phyloP scores from a whole-genome alignment of 2,113 vertebrate species.

The Pagrus major region DNA sequence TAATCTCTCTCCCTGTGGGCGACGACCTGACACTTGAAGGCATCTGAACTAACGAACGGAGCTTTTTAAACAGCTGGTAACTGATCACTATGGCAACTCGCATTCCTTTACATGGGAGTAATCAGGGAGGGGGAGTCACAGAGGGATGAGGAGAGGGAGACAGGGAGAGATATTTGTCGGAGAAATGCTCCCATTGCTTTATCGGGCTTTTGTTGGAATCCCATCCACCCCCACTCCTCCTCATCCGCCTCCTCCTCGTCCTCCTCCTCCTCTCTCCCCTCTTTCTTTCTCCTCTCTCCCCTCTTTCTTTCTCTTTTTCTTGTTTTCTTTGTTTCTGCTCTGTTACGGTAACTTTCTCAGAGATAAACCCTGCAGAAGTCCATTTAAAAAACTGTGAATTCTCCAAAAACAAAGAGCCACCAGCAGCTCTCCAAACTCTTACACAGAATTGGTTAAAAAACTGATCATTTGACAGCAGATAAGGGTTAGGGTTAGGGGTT shows the following conservation, averaged over 20 bases:
- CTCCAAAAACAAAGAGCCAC: not conserved
- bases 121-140: conserved; percentile 77
- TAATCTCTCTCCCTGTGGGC: not conserved
- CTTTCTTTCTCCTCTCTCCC: not conserved
- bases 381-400: not conserved
- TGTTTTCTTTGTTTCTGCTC: not conserved
- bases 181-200: conserved; percentile 46
- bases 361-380: not conserved
- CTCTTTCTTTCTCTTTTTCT: not conserved
- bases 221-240: conserved; percentile 44
- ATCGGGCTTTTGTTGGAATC: conserved; percentile 79
- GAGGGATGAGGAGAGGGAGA: conserved; percentile 69
- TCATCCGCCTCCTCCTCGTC: not conserved
- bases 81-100: conserved; percentile 86
- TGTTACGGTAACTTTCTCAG: not conserved
- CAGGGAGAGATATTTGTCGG: conserved; percentile 20
- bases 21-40: conserved; percentile 17
- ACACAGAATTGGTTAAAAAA: not conserved
- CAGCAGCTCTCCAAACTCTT: not conserved
- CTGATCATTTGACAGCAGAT: not conserved
- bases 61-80: conserved; percentile 76
- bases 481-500: too few relatives aligned
- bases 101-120: conserved; percentile 91
- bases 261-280: too few relatives aligned
- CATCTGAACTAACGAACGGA: conserved; percentile 64